These are phyloP conservation scores for Eucidaris tribuloides DNA, from an alignment of 35 echinoderm and acorn worm genomes.

Conservation along the genomic window DNA sequence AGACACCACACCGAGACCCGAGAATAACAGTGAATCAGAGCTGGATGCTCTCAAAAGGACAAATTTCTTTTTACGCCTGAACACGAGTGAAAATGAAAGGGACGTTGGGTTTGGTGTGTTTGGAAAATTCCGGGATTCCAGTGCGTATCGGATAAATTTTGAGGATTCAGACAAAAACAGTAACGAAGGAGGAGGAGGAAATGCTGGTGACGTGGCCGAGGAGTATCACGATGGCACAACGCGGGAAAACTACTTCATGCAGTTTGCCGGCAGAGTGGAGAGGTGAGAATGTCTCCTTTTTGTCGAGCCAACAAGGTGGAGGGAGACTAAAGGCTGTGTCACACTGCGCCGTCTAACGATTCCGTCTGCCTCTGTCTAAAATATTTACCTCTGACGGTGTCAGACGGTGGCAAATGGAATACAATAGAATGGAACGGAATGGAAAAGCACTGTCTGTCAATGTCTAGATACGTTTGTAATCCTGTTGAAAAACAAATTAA, in stretches of 20 bases:
- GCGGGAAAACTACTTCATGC: conserved; percentile 69
- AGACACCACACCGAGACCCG: too few species aligned
- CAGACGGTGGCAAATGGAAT: too few species aligned
- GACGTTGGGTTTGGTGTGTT: conserved; percentile 83
- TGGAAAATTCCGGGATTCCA: conserved; percentile 62
- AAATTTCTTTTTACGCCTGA: conserved; percentile 67
- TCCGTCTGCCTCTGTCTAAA: too few species aligned
- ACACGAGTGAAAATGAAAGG: conserved; percentile 47
- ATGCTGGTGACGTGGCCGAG: not conserved
- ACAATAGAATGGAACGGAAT: too few species aligned
- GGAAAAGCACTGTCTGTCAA: too few species aligned
- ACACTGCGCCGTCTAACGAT: too few species aligned
- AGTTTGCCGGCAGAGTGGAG: conserved; percentile 52
- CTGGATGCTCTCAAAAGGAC: conserved; percentile 7
- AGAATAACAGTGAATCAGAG: not conserved
- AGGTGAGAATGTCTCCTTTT: conserved; percentile 33
- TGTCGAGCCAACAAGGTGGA: too few species aligned
- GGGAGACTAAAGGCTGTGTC: too few species aligned
- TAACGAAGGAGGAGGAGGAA: not conserved
- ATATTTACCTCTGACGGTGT: too few species aligned
- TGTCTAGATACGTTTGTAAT: too few species aligned
- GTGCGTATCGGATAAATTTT: conserved; percentile 38
- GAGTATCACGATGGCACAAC: conserved; percentile 35
- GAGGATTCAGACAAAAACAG: conserved; percentile 10
- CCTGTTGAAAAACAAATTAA: too few species aligned